Evolutionary conservation across 2,888 invertebrate genomes (phyloP).

Genomic region (Drosophila tanythrix): DNA sequence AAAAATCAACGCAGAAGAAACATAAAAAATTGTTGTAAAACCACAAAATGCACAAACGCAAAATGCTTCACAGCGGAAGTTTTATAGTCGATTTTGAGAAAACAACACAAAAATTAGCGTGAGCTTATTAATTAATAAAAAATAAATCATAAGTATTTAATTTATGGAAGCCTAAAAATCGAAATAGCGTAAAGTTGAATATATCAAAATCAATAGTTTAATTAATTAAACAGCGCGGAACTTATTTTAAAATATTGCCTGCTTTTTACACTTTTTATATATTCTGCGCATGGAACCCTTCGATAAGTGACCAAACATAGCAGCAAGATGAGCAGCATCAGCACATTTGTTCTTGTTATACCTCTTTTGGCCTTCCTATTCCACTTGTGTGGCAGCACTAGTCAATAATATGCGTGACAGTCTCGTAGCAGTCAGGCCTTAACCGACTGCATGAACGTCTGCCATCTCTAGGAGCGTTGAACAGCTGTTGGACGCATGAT

Average conservation of each 20-base stretch:
- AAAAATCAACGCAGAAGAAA: neutral
- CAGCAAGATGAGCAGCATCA: neutral
- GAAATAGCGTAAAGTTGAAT: neutral
- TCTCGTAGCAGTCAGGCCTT: conserved; percentile 21
- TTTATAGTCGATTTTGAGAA: neutral
- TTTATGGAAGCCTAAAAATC: neutral
- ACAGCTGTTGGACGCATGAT: conserved; percentile 50
- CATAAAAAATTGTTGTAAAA: no score
- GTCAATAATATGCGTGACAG: neutral
- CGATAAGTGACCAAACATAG: neutral
- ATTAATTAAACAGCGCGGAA: neutral
- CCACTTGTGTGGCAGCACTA: neutral
- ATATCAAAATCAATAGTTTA: neutral
- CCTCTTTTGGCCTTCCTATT: neutral
- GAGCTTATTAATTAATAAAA: no score
- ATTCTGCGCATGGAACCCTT: neutral
- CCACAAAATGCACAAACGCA: neutral
- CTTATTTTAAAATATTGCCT: neutral
- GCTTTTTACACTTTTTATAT: neutral
- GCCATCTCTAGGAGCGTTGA: conserved; percentile 24
- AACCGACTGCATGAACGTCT: neutral
- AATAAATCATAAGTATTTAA: neutral
- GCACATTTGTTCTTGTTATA: neutral
- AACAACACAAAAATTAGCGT: neutral
- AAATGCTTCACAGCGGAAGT: neutral